Base-by-base conservation (phyloP, 2,113 vertebrate genomes). In the Helogale parvula region DNA sequence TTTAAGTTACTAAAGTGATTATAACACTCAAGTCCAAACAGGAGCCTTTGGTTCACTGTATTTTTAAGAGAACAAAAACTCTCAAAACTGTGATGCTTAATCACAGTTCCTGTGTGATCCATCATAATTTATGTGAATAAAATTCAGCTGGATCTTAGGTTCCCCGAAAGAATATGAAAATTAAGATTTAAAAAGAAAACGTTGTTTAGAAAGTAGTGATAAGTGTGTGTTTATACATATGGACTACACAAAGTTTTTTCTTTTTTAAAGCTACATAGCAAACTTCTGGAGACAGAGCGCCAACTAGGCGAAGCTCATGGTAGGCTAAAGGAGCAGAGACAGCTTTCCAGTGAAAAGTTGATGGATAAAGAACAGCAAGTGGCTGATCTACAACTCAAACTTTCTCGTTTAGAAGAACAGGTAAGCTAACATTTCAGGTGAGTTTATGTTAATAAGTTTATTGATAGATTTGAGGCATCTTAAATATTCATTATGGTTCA, bases 241-340 rank as follows among this genome's bases (percentile, higher is more conserved):
- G 2, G 63, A 31, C 14, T 63, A n/a, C 31, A 65, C 33, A 19
- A n/a, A 35, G 7, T 9, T 85, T 68, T 81, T 92, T 69, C 47
- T 85, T 92, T 84, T 96, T 96, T 96, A 33, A 97, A 99, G 99
- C 98, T 99, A 95, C 99, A 99, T 52, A 98, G 98, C 96, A 99
- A 99, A 98, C 99, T 99, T 97, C 98, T 99, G 97, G 99, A 99
- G 98, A 98, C 99, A 0, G 99, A 99, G 97, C 98, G 99, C 50
- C 99, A 99, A 98, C 98, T 99, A 33, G 99, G 99, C 1, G 99
- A 99, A 97, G 99, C 99, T 0, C 99, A 99, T 35, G 99, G 99
- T n/a, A 99, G 99, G 65, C 98, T 99, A 38, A 99, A 99, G 98
- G 99, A 99, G 14, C 99, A 99, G 99, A 99, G 99, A 97, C 99